These are phyloP conservation scores for Andrena camellia DNA, from an alignment of 2,888 invertebrate species.

Conservation along the genomic window DNA sequence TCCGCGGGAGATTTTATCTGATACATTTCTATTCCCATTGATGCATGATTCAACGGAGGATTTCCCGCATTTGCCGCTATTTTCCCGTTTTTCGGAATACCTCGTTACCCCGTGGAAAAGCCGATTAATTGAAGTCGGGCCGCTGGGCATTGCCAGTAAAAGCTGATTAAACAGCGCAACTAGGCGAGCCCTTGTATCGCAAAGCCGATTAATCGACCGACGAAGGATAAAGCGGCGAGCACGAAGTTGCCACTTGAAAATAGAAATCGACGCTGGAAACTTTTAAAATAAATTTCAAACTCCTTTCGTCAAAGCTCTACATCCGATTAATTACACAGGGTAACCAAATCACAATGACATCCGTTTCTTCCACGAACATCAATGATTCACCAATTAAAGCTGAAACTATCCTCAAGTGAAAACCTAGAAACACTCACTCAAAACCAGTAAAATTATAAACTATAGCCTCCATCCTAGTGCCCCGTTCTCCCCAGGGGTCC, in stretches of 20 bases:
- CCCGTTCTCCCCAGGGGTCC: too few relatives aligned
- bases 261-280: not conserved
- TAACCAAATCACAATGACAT: not conserved
- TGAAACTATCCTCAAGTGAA: too few relatives aligned
- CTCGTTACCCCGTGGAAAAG: not conserved
- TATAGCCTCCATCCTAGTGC: too few relatives aligned
- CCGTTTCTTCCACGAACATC: not conserved
- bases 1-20: too few relatives aligned
- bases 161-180: constrained; percentile 33
- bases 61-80: not conserved
- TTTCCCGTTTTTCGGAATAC: not conserved
- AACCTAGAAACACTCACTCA: not conserved
- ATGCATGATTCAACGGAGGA: not conserved
- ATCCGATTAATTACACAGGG: not conserved
- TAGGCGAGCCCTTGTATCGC: constrained; percentile 13
- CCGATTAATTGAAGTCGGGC: constrained; percentile 13
- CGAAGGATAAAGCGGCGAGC: constrained; percentile 12
- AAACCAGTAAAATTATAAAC: too few relatives aligned
- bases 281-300: not conserved
- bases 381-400: not conserved
- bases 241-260: not conserved
- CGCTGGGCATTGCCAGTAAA: constrained; percentile 14
- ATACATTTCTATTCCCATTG: too few relatives aligned
- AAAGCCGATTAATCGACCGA: constrained; percentile 34
- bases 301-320: not conserved